Percentiles rank a stretch among this genome's conserved stretches.
Conservation (phyloP, 2,888 invertebrate genomes). For the Sinelater perroti region DNA sequence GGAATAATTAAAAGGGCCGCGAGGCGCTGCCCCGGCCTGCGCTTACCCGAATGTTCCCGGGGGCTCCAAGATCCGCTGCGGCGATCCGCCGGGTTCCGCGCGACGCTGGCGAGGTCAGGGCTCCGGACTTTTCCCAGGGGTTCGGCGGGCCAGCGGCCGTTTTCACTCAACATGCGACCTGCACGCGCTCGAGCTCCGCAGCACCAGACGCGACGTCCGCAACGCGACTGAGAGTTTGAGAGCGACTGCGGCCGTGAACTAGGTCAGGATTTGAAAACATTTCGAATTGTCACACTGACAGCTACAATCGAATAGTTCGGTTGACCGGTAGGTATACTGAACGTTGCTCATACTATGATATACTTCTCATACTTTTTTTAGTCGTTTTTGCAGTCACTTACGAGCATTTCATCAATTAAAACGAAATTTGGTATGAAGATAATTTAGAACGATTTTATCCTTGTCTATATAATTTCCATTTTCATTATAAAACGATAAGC, state of each 20-base stretch:
- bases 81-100: constrained; percentile 7
- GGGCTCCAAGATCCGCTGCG: too few relatives aligned
- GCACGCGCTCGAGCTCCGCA: not conserved
- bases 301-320: not conserved
- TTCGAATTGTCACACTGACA: constrained; percentile 21
- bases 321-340: not conserved
- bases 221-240: constrained; percentile 15
- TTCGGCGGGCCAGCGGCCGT: too few relatives aligned
- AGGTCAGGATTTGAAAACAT: constrained; percentile 28
- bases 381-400: too few relatives aligned
- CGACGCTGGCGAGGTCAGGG: too few relatives aligned
- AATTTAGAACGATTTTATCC: too few relatives aligned
- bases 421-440: too few relatives aligned
- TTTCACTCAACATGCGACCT: constrained; percentile 5
- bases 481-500: too few relatives aligned
- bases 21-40: not conserved
- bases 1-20: constrained; percentile 8
- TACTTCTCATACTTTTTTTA: constrained; percentile 10
- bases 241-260: constrained; percentile 19
- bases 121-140: too few relatives aligned
- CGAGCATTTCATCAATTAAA: too few relatives aligned
- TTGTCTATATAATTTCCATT: too few relatives aligned
- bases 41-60: not conserved
- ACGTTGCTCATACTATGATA: constrained; percentile 4
- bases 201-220: not conserved